Conservation (phyloP, 2,888 invertebrate species). For the Mycalesis mineus region DNA sequence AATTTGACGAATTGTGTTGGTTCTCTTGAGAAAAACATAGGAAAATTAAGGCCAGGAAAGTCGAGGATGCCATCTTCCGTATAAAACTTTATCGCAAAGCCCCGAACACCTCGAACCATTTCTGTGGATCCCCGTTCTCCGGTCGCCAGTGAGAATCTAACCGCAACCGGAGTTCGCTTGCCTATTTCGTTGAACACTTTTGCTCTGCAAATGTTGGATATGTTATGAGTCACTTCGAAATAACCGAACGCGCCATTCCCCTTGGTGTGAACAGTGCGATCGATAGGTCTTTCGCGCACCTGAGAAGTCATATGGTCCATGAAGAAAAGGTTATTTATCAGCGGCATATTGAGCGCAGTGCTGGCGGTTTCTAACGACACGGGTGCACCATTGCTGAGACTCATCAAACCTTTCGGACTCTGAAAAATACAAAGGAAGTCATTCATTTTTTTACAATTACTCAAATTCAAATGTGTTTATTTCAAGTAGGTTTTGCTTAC, state of each 20-base stretch:
- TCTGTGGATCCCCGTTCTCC: background rate
- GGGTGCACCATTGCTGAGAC: background rate
- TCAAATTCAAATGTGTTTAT: too few species aligned
- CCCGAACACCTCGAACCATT: background rate
- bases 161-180: background rate
- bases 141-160: background rate
- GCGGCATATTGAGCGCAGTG: background rate
- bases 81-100: constrained; percentile 1
- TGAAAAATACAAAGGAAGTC: background rate
- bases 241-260: constrained; percentile 1
- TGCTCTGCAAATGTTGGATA: background rate
- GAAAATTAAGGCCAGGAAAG: background rate
- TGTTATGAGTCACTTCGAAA: constrained; percentile 1
- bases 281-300: background rate
- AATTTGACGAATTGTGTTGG: background rate
- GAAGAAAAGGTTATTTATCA: background rate
- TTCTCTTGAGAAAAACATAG: background rate
- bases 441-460: too few species aligned
- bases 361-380: background rate
- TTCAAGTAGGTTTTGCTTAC: too few species aligned
- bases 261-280: background rate
- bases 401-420: background rate
- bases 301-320: background rate
- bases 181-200: background rate
- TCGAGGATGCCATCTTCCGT: constrained; percentile 2